Conservation (phyloP, 1,140 invertebrate species). For the Melipona quadrifasciata region DNA sequence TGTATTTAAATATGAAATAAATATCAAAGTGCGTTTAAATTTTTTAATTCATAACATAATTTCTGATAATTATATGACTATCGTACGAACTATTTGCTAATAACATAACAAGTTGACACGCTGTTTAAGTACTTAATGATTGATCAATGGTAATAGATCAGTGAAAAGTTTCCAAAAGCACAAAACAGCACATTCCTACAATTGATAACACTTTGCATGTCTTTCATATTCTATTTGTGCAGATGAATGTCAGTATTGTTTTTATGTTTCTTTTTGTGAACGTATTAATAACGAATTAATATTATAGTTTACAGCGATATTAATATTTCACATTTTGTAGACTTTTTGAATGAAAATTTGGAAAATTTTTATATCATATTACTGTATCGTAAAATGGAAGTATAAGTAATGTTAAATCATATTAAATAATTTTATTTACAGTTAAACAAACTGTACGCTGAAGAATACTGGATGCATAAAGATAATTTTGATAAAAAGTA, state of each 20-base stretch:
- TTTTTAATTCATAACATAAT: not conserved
- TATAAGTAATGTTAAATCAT: conserved; percentile 29
- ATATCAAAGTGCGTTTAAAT: not conserved
- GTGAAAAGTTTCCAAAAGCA: not conserved
- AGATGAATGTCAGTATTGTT: conserved; percentile 75
- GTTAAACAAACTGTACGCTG: conserved; percentile 24
- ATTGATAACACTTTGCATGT: conserved; percentile 63
- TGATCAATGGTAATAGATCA: not conserved
- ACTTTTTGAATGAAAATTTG: conserved; percentile 47
- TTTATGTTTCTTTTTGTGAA: conserved; percentile 58
- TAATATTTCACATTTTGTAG: conserved; percentile 47
- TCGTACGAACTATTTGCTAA: not conserved
- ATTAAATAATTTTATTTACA: conserved; percentile 30
- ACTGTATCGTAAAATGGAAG: conserved; percentile 4
- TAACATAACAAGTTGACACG: too few species aligned
- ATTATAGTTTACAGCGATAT: conserved; percentile 38
- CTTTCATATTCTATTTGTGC: conserved; percentile 68
- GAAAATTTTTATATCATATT: conserved; percentile 42
- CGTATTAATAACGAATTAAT: conserved; percentile 23
- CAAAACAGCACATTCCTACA: conserved; percentile 48
- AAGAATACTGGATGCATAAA: conserved; percentile 22
- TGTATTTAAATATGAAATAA: conserved; percentile 4
- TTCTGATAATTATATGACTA: not conserved
- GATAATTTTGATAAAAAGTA: not conserved
- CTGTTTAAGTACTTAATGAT: not conserved